A percentile compares a stretch with the other conserved stretches of the same genome.
phyloP scores from a whole-genome alignment of 37 sponge, comb jelly and placozoan species.

The Hexactinellida sp. region DNA sequence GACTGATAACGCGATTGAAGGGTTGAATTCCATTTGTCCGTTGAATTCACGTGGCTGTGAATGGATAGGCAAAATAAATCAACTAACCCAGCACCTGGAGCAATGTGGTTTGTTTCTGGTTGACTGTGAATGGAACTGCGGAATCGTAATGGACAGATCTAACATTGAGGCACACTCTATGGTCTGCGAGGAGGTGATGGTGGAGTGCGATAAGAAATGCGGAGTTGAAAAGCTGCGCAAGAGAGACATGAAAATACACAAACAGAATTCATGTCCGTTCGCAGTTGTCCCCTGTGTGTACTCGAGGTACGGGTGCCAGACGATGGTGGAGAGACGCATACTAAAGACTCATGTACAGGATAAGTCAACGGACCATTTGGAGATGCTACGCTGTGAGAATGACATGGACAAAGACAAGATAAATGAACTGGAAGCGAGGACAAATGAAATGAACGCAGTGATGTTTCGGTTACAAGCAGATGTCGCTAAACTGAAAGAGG shows the following conservation, averaged over 20 bases:
- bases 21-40: neutral
- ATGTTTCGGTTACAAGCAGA: neutral
- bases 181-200: neutral
- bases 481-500: neutral
- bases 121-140: neutral
- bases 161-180: neutral
- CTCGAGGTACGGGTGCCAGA: neutral
- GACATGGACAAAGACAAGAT: neutral
- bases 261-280: neutral
- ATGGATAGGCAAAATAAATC: neutral
- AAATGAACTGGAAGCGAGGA: neutral
- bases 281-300: neutral
- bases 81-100: neutral
- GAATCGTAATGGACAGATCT: neutral
- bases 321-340: neutral
- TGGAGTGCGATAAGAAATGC: neutral
- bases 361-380: neutral
- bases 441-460: neutral
- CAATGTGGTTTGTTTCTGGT: neutral
- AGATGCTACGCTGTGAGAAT: neutral
- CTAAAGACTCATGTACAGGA: neutral
- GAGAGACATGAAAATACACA: conserved; percentile 9
- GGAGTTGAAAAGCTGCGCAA: neutral
- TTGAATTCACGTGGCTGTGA: neutral
- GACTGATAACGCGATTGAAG: conserved; percentile 6